Evolutionary conservation across 2,888 invertebrate species (phyloP).

Genomic region (Meteorus colon): DNA sequence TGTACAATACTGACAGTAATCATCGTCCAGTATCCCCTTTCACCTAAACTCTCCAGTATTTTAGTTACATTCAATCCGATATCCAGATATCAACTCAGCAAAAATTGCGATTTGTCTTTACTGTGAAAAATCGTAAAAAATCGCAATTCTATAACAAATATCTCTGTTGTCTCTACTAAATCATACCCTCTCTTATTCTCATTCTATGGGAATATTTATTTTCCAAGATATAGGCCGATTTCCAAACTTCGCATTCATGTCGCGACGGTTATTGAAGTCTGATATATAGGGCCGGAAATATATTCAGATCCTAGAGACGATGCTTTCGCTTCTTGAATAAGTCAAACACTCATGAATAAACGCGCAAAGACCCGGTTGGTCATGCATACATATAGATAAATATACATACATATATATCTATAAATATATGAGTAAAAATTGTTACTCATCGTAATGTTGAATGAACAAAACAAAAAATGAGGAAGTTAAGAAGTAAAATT

Average conservation of each 20-base stretch:
- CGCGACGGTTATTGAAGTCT: slow-evolving; percentile 47
- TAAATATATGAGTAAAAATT: background rate
- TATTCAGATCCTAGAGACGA: slow-evolving; percentile 52
- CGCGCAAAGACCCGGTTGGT: slow-evolving; percentile 37
- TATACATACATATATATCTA: background rate
- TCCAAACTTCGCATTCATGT: slow-evolving; percentile 59
- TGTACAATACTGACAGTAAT: too few relatives aligned
- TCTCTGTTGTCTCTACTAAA: slow-evolving; percentile 1
- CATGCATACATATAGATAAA: background rate
- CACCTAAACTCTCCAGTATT: too few relatives aligned
- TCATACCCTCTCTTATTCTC: background rate
- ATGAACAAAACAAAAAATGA: background rate
- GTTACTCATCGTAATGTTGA: background rate
- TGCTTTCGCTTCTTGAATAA: slow-evolving; percentile 64
- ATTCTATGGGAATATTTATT: slow-evolving; percentile 1
- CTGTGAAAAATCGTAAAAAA: too few relatives aligned
- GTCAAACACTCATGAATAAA: slow-evolving; percentile 69
- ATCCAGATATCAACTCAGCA: too few relatives aligned
- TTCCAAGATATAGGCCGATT: background rate
- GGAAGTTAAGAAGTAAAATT: background rate
- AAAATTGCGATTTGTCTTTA: too few relatives aligned
- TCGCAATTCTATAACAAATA: background rate
- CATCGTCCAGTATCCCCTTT: too few relatives aligned
- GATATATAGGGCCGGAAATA: slow-evolving; percentile 52
- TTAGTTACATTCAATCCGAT: too few relatives aligned